Conservation (phyloP, 1,140 invertebrate species). For the Hestina assimilis region DNA sequence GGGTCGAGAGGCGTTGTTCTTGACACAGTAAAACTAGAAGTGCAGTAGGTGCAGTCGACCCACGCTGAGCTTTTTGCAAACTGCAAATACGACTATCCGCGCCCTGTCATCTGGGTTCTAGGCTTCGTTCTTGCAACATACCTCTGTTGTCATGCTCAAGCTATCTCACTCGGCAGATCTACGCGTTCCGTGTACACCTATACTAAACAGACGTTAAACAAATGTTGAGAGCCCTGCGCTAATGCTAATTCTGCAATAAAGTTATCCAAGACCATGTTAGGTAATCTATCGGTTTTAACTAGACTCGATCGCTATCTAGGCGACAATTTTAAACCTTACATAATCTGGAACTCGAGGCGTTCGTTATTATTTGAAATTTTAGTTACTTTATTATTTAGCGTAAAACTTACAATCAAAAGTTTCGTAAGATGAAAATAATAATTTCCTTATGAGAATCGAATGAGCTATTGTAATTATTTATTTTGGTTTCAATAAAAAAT, state of each 20-base stretch:
- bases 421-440: neutral
- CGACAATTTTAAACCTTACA: conserved; percentile 28
- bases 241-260: conserved; percentile 28
- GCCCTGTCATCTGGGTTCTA: conserved; percentile 44
- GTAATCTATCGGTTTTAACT: conserved; percentile 30
- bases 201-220: conserved; percentile 3
- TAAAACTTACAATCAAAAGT: conserved; percentile 1
- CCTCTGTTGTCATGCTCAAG: conserved; percentile 10
- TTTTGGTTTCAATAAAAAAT: too few species aligned
- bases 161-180: neutral
- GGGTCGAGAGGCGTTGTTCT: conserved; percentile 73
- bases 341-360: conserved; percentile 25
- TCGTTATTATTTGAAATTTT: conserved; percentile 18
- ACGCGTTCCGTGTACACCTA: neutral
- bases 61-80: conserved; percentile 72
- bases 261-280: conserved; percentile 29
- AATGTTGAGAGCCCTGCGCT: conserved; percentile 14
- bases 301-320: conserved; percentile 28
- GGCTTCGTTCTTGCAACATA: conserved; percentile 34
- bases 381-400: conserved; percentile 6
- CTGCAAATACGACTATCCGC: conserved; percentile 48
- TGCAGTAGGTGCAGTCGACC: conserved; percentile 76
- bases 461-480: too few species aligned
- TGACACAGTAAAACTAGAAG: conserved; percentile 78
- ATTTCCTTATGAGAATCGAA: neutral